Base-by-base conservation (phyloP, 2,888 invertebrate genomes). In the Ophioninae sp. region DNA sequence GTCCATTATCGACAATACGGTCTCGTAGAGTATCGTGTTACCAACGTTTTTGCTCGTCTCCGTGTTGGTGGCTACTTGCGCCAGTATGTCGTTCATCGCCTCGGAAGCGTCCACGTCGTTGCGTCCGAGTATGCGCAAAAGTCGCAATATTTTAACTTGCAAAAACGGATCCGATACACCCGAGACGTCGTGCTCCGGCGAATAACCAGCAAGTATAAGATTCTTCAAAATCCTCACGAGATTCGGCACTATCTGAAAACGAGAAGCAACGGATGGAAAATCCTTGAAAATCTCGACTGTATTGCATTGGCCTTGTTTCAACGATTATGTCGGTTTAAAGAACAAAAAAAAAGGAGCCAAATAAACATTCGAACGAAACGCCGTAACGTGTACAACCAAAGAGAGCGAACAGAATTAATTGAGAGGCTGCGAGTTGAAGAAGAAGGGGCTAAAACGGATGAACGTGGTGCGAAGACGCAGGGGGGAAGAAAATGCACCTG, bases 11-110 rank as follows among this genome's bases (percentile, higher is more conserved):
- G 99, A 99, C 59, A 99, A 94, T 6, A 99, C 99, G 7, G 99
- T 99, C 94, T 99, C 99, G 93, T 99, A 99, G n/a, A 99, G 94
- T 92, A 99, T 99, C 61, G 99, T 99, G 94, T 99, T 99, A 87
- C 99, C 99, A 37, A 99, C 99, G 94, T 99, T 99, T 94, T 99
- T 99, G 93, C 98, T 99, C 7, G 99, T 99, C 94, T 99, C 99
- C 30, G 99, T 99, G 93, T 99, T 99, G 72, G 99, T 99, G 39
- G 99, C 99, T 56, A 99, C 99, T 94, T 99, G 99, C 13, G 99
- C 99, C 86, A 99, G 95, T 91, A 99, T 99, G 93, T 99, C 99
- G 94, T 99, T 99, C 99, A 99, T 99, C 30, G 99, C 98, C 94
- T 99, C 99, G 10, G 99, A 99, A 0, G 99, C 98, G 90, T 99